Base-by-base conservation (phyloP, 2,113 vertebrate species). In the Glaucidium brasilianum region DNA sequence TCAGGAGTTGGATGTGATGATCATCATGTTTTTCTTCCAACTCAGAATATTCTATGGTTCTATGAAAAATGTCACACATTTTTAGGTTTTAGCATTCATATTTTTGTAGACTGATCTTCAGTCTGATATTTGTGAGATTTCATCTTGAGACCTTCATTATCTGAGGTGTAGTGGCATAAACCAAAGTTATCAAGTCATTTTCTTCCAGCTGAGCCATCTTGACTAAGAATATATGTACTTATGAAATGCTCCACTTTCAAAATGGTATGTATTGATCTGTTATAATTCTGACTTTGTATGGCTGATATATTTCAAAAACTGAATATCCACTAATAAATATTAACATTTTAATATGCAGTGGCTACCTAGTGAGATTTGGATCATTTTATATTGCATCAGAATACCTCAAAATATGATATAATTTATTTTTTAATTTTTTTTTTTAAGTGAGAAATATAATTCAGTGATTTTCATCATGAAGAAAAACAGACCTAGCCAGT, bases 21-120 rank as follows among this genome's bases (percentile, higher is more conserved):
- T 66, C 34, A 29, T 10, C 1, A 0, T 41, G n/a, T 6, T 3
- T 55, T 20, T 12, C 14, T 67, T 85, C 16, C 3, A 39, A 1
- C 15, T 60, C 66, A 73, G 15, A 12, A 26, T 43, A 50, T 27
- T 59, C 34, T 47, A n/a, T 47, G 55, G 18, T 27, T 73, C 35
- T 62, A 12, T 13, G 26, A 76, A 81, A 88, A 68, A 49, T 8
- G 3, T 26, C 85, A 88, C 22, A 52, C 3, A 13, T 52, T 85
- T 93, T 39, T 68, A 53, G 12, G 11, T 67, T 67, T 94, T 52
- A 45, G 7, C 8, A 50, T 43, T 69, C 18, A 55, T 69, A 20
- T 5, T 43, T 78, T 3, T 1, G 19, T 32, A 55, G 25, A 22
- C 12, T 35, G 8, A 3, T 75, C 12, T 59, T 11, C 22, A 58